These are phyloP conservation scores for Cercocebus atys DNA, from an alignment of 2,113 vertebrate species.

Conservation along the genomic window DNA sequence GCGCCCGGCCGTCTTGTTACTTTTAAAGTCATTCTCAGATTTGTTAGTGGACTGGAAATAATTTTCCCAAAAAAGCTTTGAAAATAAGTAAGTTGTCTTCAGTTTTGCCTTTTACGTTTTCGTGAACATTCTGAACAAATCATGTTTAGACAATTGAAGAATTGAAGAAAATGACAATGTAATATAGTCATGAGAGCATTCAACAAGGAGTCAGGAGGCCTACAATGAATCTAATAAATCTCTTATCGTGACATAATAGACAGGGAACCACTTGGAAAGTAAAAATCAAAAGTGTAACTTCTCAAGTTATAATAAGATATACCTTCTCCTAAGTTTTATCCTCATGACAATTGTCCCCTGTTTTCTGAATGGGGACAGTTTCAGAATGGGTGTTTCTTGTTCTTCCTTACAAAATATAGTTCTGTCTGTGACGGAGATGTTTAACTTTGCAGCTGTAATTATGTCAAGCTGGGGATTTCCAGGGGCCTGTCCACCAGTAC, in stretches of 20 bases:
- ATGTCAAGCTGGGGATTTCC: neutral
- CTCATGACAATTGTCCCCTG: neutral
- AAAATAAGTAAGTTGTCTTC: neutral
- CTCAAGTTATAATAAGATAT: neutral
- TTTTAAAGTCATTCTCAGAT: neutral
- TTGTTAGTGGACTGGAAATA: neutral
- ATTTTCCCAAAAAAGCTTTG: neutral
- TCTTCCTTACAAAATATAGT: neutral
- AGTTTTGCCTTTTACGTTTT: neutral
- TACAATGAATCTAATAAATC: neutral
- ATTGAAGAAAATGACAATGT: neutral
- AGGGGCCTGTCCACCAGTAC: neutral
- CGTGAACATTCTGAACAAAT: neutral
- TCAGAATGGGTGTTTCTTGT: neutral
- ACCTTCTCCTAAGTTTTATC: neutral
- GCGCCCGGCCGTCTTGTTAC: neutral
- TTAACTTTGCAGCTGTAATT: neutral
- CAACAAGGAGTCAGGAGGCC: neutral
- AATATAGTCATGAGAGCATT: neutral
- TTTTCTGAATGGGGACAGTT: neutral
- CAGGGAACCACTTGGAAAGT: neutral
- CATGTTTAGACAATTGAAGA: neutral
- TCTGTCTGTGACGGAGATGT: neutral
- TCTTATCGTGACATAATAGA: neutral
- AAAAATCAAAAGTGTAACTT: constrained; percentile 27